Conservation (phyloP, 2,113 vertebrate species). For the Emydura subglobosa region DNA sequence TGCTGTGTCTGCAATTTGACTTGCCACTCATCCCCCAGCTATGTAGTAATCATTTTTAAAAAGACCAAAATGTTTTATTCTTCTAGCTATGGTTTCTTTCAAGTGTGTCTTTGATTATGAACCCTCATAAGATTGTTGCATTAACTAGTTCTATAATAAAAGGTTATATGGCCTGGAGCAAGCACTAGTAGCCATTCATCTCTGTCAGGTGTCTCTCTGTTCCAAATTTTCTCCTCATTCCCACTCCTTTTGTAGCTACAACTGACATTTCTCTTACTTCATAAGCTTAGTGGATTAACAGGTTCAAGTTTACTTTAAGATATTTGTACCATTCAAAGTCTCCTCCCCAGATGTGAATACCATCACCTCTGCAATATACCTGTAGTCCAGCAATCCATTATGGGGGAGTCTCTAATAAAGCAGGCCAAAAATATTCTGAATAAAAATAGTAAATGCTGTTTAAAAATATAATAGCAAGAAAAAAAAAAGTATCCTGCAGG, state of each 20-base stretch:
- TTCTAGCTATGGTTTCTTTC: not conserved
- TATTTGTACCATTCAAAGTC: not conserved
- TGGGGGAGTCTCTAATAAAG: not conserved
- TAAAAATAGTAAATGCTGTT: no score
- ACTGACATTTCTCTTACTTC: not conserved
- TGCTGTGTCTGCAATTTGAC: not conserved
- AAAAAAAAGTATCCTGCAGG: not conserved
- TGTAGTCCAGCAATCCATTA: not conserved
- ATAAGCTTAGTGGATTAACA: not conserved
- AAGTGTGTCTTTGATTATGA: no score
- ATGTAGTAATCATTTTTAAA: not conserved
- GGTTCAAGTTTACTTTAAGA: not conserved
- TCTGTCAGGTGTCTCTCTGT: no score
- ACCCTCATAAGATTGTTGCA: not conserved
- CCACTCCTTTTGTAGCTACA: not conserved
- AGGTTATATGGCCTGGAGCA: not conserved
- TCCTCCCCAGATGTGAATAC: not conserved
- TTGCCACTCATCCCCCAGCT: not conserved
- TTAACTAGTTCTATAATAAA: not conserved
- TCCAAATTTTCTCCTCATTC: not conserved
- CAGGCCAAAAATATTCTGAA: not conserved
- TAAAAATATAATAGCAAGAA: no score
- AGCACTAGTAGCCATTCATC: no score
- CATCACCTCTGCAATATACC: not conserved
- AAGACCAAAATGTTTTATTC: not conserved